phyloP scores from a whole-genome alignment of 2,888 invertebrate genomes.

The Eucriotettix oculatus region DNA sequence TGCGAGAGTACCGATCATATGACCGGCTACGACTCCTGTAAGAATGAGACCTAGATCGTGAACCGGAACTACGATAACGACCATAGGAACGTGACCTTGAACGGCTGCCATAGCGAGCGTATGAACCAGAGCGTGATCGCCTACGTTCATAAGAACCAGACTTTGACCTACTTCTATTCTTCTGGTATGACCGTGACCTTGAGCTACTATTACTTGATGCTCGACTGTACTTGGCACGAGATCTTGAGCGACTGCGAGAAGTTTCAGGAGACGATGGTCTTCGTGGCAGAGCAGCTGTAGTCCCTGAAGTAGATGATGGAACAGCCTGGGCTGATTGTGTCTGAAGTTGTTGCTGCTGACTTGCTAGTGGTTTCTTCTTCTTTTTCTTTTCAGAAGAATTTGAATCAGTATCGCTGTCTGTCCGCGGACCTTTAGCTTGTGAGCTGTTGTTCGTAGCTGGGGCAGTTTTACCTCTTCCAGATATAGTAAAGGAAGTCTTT shows the following conservation, averaged over 20 bases:
- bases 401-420: slow-evolving; percentile 26
- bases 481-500: slow-evolving; percentile 19
- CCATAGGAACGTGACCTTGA: slow-evolving; percentile 34
- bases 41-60: slow-evolving; percentile 19
- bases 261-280: slow-evolving; percentile 33
- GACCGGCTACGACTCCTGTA: slow-evolving; percentile 25
- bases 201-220: slow-evolving; percentile 21
- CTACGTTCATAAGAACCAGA: slow-evolving; percentile 11
- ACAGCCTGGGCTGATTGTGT: slow-evolving; percentile 19
- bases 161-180: slow-evolving; percentile 19
- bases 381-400: slow-evolving; percentile 21
- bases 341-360: background rate
- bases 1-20: slow-evolving; percentile 33
- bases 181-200: slow-evolving; percentile 28
- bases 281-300: background rate
- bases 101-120: slow-evolving; percentile 10
- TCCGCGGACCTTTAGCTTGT: slow-evolving; percentile 23
- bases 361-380: slow-evolving; percentile 20
- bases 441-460: slow-evolving; percentile 20
- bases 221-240: slow-evolving; percentile 27
- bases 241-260: slow-evolving; percentile 44
- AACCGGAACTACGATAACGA: slow-evolving; percentile 24
- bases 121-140: slow-evolving; percentile 14
- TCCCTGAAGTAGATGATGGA: slow-evolving; percentile 27
- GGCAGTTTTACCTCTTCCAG: slow-evolving; percentile 2